Evolutionary conservation across 2,113 vertebrate genomes (phyloP), one percentile per base, ranked within the genome.

Genomic region (Progne subis): DNA sequence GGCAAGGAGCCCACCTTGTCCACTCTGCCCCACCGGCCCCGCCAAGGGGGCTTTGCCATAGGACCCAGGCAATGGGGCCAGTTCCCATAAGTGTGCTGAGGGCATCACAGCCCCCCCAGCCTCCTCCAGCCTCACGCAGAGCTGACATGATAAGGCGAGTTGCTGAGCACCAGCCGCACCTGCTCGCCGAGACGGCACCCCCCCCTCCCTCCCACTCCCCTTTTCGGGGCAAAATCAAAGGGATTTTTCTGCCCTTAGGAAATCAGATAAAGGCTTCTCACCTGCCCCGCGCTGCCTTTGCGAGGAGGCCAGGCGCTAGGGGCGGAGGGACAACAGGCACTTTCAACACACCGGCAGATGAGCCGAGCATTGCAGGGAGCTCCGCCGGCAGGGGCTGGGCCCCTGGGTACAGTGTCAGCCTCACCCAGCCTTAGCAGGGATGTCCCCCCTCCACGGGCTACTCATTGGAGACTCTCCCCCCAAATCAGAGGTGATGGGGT

Each of bases 201-300:
- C 86, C 86, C 90, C 72, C 83, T 75, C 68, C 82, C 79, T 72
- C 82, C 86, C 1, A 12, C 94, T 96, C 92, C 90, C 83, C 78
- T 94, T 79, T 90, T 82, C 39, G 12, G 94, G 94, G 69, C 60
- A 92, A 93, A 96, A 97, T 97, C 96, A 97, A 97, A 97, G 96
- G 97, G 97, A 97, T 97, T 95, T 95, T 97, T 97, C 96, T 96
- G 94, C 94, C 90, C 83, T 97, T 94, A 94, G 97, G 94, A 96
- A 92, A 97, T 97, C 96, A 97, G 97, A 97, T 97, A 96, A 97
- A 97, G 87, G 94, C 88, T 92, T 92, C 95, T 97, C 96, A 97
- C 96, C 97, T 97, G 96, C 95, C 95, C 90, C 1, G 26, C 2
- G 8, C 92, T 89, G 87, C 89, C 94, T 92, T 86, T 92, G 93